Evolutionary conservation across 2,888 invertebrate genomes (phyloP), one percentile per base, ranked within the genome.

Genomic region (Leucophenga maculata): DNA sequence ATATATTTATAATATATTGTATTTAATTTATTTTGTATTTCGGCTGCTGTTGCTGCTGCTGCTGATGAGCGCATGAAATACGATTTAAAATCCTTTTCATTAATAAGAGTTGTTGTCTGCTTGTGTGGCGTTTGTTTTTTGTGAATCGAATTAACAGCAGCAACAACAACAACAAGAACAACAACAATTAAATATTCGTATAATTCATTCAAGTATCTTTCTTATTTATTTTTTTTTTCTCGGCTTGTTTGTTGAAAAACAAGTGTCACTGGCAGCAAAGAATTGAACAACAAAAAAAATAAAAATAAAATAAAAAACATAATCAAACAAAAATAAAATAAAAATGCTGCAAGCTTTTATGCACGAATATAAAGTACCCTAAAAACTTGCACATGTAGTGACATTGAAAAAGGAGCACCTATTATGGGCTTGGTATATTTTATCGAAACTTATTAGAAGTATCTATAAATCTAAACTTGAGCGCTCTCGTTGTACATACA

Each of bases 151-250:
- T 26, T 57, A 57, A n/a, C 67, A 67, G 22, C 64, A 39, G 59
- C 62, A 69, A 65, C 39, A 67, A 65, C 54, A 54, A 26, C 64
- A 67, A 48, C 62, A 62, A 16, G 6, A 31, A 14, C 52, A 52
- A 18, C 20, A 22, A 60, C 39, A 31, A 60, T 54, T 32, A 50
- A 16, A n/a, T 16, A 66, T 59, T 52, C 55, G 50, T 57, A 44
- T 70, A 48, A 66, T 72, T 72, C 72, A 72, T 72, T 72, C 69
- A 72, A 69, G 66, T 48, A 48, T 62, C 31, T 62, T 46, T 8
- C n/a, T n/a, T n/a, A n/a, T n/a, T 62, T 62, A 16, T 62, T 8
- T 55, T 39, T 62, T n/a, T 18, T 1, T 8, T 18, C 11, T n/a
- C 13, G 8, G 59, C 59, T n/a, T 46, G 46, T 64, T 57, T 57